These are phyloP conservation scores for Peromyscus californicus DNA, from an alignment of 2,113 vertebrate genomes.

Conservation along the genomic window DNA sequence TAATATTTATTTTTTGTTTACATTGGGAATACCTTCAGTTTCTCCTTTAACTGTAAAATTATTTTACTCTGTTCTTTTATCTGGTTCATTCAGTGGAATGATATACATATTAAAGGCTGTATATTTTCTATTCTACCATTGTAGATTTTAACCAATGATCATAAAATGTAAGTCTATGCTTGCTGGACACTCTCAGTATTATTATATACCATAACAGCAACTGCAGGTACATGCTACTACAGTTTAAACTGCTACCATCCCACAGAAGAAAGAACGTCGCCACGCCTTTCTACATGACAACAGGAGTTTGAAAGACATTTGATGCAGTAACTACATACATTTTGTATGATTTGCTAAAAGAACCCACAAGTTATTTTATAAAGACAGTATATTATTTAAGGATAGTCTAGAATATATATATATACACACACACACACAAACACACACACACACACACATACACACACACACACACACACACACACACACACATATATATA, in stretches of 20 bases:
- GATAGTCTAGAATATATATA: background rate
- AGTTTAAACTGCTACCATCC: background rate
- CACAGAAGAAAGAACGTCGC: background rate
- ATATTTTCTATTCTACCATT: constrained; percentile 46
- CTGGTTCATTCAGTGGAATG: background rate
- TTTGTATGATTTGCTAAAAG: constrained; percentile 9
- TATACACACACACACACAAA: too few species aligned
- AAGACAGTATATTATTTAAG: constrained; percentile 53
- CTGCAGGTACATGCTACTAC: background rate
- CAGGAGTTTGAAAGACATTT: background rate
- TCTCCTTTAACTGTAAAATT: constrained; percentile 38
- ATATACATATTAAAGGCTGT: background rate
- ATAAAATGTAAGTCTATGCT: constrained; percentile 21
- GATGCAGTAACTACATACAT: background rate
- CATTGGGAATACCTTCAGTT: background rate
- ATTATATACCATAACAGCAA: constrained; percentile 31
- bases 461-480: too few species aligned
- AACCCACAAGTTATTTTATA: constrained; percentile 50
- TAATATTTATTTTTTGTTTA: constrained; percentile 35
- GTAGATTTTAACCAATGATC: constrained; percentile 61
- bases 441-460: too few species aligned
- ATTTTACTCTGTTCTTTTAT: constrained; percentile 35
- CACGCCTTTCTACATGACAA: background rate
- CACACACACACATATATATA: too few species aligned
- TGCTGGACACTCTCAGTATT: constrained; percentile 24